Conservation (phyloP, 2,888 invertebrate genomes). For the Epistrophe eligans region DNA sequence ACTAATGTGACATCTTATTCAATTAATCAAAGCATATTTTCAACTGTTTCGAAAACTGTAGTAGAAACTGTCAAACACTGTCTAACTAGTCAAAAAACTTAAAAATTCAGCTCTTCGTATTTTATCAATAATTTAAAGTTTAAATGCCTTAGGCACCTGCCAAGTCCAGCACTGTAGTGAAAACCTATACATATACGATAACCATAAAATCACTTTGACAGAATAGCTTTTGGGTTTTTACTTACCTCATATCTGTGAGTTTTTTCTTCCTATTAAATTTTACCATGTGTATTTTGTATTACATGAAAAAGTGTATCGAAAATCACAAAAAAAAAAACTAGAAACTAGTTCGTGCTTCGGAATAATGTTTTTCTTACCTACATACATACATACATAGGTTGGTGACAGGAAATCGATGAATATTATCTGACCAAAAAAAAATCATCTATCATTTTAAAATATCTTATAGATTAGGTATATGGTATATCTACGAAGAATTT, state of each 20-base stretch:
- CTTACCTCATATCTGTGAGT: conserved; percentile 31
- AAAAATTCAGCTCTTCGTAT: too few species aligned
- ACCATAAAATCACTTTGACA: conserved; percentile 59
- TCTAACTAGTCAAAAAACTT: too few species aligned
- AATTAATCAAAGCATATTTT: too few species aligned
- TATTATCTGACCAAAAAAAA: conserved; percentile 2
- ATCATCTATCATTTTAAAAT: conserved; percentile 1
- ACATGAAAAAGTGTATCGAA: conserved; percentile 28
- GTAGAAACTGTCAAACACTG: too few species aligned
- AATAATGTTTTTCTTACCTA: conserved; percentile 26
- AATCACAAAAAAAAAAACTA: conserved; percentile 1
- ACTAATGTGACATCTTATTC: too few species aligned
- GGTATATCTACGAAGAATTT: background rate
- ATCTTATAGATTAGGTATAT: background rate
- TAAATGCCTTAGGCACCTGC: background rate
- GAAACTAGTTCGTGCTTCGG: conserved; percentile 20
- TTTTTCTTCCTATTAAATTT: conserved; percentile 11
- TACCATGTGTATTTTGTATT: conserved; percentile 9
- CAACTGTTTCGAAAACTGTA: too few species aligned
- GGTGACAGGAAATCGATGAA: conserved; percentile 27
- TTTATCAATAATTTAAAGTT: too few species aligned
- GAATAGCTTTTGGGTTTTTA: conserved; percentile 40
- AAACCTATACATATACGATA: background rate
- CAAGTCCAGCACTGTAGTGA: conserved; percentile 8
- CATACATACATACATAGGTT: background rate